Evolutionary conservation across 2,113 vertebrate genomes (phyloP).

Genomic region (Xenopus tropicalis): DNA sequence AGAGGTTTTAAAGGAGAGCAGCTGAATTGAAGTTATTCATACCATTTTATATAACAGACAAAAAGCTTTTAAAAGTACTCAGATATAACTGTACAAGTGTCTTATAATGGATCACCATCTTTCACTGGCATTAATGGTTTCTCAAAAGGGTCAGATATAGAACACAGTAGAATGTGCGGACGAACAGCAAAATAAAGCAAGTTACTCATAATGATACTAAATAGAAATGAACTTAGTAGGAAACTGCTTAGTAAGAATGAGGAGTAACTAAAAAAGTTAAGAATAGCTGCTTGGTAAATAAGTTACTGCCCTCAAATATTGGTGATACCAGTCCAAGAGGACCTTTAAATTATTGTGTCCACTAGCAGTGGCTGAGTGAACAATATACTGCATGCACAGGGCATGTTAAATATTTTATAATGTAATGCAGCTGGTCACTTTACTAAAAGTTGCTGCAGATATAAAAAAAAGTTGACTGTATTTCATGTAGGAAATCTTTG

Average conservation of each 20-base stretch:
- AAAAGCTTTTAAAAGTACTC: constrained; percentile 42
- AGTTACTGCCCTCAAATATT: neutral
- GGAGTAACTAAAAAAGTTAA: constrained; percentile 27
- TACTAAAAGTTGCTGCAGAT: no score
- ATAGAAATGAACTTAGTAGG: constrained; percentile 4
- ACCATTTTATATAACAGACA: constrained; percentile 21
- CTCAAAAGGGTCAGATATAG: constrained; percentile 26
- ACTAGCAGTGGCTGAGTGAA: no score
- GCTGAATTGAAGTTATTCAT: constrained; percentile 36
- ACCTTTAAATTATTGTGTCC: neutral
- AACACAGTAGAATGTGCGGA: constrained; percentile 24
- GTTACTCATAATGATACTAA: constrained; percentile 24
- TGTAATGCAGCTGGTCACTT: no score
- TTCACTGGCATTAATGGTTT: constrained; percentile 37
- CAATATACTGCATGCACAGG: no score
- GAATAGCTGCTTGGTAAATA: constrained; percentile 21
- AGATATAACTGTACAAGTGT: constrained; percentile 37
- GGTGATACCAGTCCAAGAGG: neutral
- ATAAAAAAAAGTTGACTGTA: no score
- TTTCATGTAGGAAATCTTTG: no score
- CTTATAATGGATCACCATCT: constrained; percentile 37
- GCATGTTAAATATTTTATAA: no score
- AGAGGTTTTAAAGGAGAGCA: constrained; percentile 25
- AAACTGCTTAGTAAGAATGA: neutral
- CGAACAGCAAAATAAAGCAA: constrained; percentile 24